Conservation (phyloP, 2,797 vertebrate species). For the Enteromius fasciolatus region DNA sequence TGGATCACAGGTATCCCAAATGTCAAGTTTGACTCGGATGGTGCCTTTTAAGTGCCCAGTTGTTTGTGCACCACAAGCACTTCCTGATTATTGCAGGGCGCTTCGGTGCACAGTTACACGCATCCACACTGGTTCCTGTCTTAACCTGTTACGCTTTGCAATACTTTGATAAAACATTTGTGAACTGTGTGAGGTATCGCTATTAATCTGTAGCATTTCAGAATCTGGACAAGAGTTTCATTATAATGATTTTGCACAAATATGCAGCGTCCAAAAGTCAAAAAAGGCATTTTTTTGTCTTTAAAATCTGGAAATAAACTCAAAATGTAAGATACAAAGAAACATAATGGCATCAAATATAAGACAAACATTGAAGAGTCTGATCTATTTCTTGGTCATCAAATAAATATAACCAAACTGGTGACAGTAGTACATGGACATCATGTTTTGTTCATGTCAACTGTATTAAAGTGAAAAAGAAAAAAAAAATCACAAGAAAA, state of each 20-base stretch:
- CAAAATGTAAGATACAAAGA: not conserved
- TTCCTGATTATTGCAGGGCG: conserved; percentile 71
- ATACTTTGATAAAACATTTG: conserved; percentile 11
- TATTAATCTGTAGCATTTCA: conserved; percentile 5
- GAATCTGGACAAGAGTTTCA: not conserved
- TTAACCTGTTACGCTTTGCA: conserved; percentile 5
- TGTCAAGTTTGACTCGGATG: not conserved
- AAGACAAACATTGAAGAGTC: not conserved
- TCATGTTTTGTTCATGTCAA: not conserved
- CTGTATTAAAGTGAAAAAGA: not conserved
- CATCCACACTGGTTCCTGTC: conserved; percentile 6
- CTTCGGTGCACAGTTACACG: conserved; percentile 1
- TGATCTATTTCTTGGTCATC: not conserved
- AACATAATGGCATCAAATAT: not conserved
- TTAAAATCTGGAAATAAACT: not conserved
- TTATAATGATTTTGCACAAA: not conserved
- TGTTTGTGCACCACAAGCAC: conserved; percentile 56
- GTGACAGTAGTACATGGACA: not conserved
- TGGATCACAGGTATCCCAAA: conserved; percentile 88
- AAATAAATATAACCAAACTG: not conserved
- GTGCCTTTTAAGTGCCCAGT: not conserved
- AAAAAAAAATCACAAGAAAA: not conserved
- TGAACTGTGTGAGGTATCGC: not conserved
- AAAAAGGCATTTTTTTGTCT: no score
- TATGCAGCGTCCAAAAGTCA: conserved; percentile 2